Evolutionary conservation across 2,113 vertebrate genomes (phyloP).

Genomic region (Abramis brama): DNA sequence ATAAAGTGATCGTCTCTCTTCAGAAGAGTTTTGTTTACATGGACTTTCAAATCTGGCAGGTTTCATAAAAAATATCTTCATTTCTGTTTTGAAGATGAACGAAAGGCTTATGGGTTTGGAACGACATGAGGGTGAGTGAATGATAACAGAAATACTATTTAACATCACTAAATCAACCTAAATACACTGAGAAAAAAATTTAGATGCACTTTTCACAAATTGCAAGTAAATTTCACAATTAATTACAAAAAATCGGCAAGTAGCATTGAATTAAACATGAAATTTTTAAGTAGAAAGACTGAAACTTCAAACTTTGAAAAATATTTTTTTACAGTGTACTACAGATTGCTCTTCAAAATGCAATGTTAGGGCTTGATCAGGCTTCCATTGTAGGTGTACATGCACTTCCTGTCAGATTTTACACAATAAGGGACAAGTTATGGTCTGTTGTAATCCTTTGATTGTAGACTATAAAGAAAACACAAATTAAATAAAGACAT

Average conservation of each 20-base stretch:
- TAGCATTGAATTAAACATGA: too few species aligned
- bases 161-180: background rate
- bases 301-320: too few species aligned
- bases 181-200: background rate
- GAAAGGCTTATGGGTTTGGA: background rate
- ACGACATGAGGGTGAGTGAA: background rate
- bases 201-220: too few species aligned
- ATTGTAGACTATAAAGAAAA: background rate
- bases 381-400: background rate
- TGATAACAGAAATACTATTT: background rate
- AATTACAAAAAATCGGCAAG: too few species aligned
- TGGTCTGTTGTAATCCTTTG: conserved; percentile 12
- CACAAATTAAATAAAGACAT: background rate
- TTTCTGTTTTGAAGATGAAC: background rate
- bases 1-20: background rate
- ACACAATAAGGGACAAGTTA: background rate
- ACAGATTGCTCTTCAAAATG: background rate
- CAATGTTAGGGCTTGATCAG: background rate
- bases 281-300: too few species aligned
- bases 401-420: background rate
- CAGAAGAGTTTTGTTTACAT: background rate
- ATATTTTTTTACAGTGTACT: too few species aligned
- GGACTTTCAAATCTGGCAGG: background rate
- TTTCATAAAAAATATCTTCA: background rate
- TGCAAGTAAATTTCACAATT: too few species aligned